Conservation (phyloP, 2,113 vertebrate species). For the Eulemur macaco region DNA sequence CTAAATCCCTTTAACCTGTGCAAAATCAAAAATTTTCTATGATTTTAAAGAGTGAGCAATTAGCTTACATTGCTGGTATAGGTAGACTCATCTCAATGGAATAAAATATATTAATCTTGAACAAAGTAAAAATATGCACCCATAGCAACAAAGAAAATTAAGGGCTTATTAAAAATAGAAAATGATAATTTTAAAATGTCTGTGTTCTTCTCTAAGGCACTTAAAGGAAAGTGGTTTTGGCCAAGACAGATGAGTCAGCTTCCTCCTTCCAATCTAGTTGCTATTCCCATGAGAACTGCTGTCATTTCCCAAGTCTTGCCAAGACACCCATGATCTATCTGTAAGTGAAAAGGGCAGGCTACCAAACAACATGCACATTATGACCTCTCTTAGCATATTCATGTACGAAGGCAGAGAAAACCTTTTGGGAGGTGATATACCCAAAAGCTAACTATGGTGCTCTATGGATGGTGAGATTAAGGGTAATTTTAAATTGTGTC, state of each 20-base stretch:
- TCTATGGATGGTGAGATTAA: background rate
- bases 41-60: background rate
- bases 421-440: background rate
- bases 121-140: background rate
- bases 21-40: background rate
- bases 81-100: background rate
- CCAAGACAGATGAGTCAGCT: conserved; percentile 38
- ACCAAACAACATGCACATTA: background rate
- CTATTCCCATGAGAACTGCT: background rate
- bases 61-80: background rate
- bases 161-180: conserved; percentile 56
- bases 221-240: conserved; percentile 5
- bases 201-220: background rate
- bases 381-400: background rate
- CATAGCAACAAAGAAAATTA: conserved; percentile 42
- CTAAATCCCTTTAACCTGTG: background rate
- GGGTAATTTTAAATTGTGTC: background rate
- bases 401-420: background rate
- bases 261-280: background rate
- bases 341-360: background rate
- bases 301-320: background rate
- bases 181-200: background rate
- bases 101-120: background rate
- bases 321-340: background rate
- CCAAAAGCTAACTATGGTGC: background rate